Evolutionary conservation across 1,140 invertebrate genomes (phyloP).

Genomic region (Scaptomyza hsui): DNA sequence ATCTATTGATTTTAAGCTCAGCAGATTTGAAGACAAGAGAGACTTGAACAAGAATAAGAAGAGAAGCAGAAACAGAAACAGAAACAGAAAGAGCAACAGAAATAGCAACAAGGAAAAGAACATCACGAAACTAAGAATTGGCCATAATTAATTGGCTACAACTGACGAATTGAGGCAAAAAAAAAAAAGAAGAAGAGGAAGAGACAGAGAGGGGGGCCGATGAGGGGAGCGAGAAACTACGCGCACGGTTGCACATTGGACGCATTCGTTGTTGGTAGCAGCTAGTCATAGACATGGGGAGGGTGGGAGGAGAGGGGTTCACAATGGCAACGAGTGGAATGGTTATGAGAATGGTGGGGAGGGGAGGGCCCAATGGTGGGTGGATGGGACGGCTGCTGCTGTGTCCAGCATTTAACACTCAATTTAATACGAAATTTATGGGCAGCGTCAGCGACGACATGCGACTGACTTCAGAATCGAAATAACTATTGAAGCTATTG

Average conservation of each 20-base stretch:
- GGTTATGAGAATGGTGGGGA: background rate
- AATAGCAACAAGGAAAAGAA: constrained; percentile 26
- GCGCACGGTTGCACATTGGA: constrained; percentile 71
- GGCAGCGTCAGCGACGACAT: constrained; percentile 76
- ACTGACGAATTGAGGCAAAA: constrained; percentile 74
- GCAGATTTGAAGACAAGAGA: too few species aligned
- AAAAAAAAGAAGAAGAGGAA: constrained; percentile 30
- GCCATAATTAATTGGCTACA: constrained; percentile 77
- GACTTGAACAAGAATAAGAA: too few species aligned
- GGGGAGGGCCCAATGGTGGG: background rate
- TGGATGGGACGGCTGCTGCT: constrained; percentile 33
- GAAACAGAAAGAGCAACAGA: constrained; percentile 4
- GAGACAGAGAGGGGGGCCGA: too few species aligned
- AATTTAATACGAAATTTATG: constrained; percentile 83
- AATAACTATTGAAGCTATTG: constrained; percentile 41
- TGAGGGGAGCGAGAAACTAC: constrained; percentile 30
- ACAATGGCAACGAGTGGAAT: background rate
- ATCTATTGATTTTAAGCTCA: constrained; percentile 31
- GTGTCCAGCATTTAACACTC: constrained; percentile 81
- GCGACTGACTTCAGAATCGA: constrained; percentile 41
- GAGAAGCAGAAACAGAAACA: background rate
- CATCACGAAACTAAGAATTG: constrained; percentile 46
- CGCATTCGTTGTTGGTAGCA: constrained; percentile 42
- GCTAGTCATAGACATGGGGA: background rate
- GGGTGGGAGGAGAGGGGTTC: background rate